phyloP scores from a whole-genome alignment of 2,888 invertebrate species.

The Papilio protenor region DNA sequence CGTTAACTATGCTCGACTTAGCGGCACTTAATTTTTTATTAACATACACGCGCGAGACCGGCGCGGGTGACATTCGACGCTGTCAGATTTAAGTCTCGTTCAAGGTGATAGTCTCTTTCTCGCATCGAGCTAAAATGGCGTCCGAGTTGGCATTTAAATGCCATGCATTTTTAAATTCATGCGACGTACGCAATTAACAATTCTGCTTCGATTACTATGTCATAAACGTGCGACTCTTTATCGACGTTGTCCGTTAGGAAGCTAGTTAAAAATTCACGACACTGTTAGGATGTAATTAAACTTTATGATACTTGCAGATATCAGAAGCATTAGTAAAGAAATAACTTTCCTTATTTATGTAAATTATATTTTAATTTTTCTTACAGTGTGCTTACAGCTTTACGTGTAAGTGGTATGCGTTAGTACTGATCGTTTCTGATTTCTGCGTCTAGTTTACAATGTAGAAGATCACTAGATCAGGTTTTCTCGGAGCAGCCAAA shows the following conservation, averaged over 20 bases:
- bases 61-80: constrained; percentile 80
- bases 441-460: constrained; percentile 27
- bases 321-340: constrained; percentile 62
- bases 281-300: constrained; percentile 66
- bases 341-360: constrained; percentile 61
- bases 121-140: constrained; percentile 80
- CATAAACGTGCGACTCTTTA: constrained; percentile 70
- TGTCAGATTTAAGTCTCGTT: constrained; percentile 83
- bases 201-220: constrained; percentile 80
- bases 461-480: constrained; percentile 13
- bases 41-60: constrained; percentile 65
- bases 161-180: constrained; percentile 83
- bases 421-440: constrained; percentile 26
- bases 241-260: constrained; percentile 67
- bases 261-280: constrained; percentile 66
- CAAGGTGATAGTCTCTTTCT: constrained; percentile 83
- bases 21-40: constrained; percentile 72
- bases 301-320: constrained; percentile 68
- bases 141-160: constrained; percentile 82
- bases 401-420: constrained; percentile 34
- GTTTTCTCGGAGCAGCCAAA: constrained; percentile 20
- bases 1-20: constrained; percentile 53
- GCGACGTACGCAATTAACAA: constrained; percentile 79
- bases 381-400: constrained; percentile 6
- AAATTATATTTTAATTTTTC: constrained; percentile 52